Percentiles rank a stretch among this genome's conserved stretches.
phyloP scores from a whole-genome alignment of 2,888 invertebrate genomes.

The Euplexia lucipara region DNA sequence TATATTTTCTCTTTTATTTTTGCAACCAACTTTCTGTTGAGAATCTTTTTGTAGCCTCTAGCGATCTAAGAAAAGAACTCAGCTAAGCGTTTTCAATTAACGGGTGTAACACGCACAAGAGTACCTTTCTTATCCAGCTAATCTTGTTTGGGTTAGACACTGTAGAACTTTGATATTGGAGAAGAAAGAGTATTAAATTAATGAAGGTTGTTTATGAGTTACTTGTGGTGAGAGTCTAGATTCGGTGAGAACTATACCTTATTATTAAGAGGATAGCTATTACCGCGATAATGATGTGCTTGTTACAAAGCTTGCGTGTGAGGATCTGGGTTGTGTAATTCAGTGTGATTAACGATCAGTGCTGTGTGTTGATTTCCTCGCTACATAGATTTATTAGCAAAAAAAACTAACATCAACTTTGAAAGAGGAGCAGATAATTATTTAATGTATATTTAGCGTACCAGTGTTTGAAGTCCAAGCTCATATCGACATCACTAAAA shows the following conservation, averaged over 20 bases:
- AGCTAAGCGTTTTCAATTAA: conserved; percentile 56
- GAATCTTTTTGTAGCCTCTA: conserved; percentile 18
- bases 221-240: neutral
- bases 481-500: neutral
- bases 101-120: conserved; percentile 38
- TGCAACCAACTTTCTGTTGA: conserved; percentile 15
- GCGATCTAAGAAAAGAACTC: conserved; percentile 23
- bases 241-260: conserved; percentile 8
- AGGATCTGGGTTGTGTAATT: conserved; percentile 23
- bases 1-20: conserved; percentile 34
- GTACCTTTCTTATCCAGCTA: conserved; percentile 25
- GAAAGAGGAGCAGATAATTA: neutral
- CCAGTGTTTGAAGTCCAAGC: neutral
- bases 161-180: conserved; percentile 39
- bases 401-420: neutral
- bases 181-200: conserved; percentile 38
- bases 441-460: conserved; percentile 5
- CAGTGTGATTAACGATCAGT: conserved; percentile 21
- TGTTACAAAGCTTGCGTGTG: conserved; percentile 41
- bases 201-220: conserved; percentile 24
- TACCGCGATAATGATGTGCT: conserved; percentile 36
- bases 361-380: conserved; percentile 17
- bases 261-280: conserved; percentile 26
- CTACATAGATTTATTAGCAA: conserved; percentile 11
- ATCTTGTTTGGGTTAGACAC: conserved; percentile 30